Percentiles rank a stretch among this genome's conserved stretches.
Conservation (phyloP, 2,113 vertebrate genomes). For the Apaloderma vittatum region DNA sequence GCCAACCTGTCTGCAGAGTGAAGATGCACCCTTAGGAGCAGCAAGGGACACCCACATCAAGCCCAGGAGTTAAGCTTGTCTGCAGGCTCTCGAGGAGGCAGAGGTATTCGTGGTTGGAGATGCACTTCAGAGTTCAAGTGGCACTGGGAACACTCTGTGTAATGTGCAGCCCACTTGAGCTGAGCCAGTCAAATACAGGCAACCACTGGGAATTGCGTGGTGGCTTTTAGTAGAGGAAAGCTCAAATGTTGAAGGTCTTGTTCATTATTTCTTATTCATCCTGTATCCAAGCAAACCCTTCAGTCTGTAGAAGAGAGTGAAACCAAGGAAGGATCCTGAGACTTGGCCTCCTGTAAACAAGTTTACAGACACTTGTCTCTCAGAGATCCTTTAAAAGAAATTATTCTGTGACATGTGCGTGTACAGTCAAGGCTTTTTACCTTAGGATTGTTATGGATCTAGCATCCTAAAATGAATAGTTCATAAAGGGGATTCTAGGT, state of each 20-base stretch:
- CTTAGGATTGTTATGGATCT: neutral
- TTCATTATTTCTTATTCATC: neutral
- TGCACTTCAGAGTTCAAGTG: conserved; percentile 54
- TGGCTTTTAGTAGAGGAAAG: neutral
- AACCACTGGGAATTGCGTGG: neutral
- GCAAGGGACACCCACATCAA: neutral
- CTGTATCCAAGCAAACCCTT: neutral
- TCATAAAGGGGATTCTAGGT: neutral
- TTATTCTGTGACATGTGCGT: neutral
- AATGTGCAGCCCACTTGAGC: conserved; percentile 45
- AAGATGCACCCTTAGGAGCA: neutral
- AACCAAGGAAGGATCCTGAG: conserved; percentile 1
- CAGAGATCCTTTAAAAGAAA: neutral
- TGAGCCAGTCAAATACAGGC: neutral
- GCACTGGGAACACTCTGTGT: conserved; percentile 15
- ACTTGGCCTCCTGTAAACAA: neutral
- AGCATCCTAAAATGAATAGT: conserved; percentile 11
- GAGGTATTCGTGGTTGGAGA: conserved; percentile 12
- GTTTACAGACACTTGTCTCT: neutral
- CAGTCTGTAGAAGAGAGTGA: neutral
- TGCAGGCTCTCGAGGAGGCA: neutral
- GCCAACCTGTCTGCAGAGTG: neutral
- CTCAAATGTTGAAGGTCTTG: neutral
- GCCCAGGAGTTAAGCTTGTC: neutral
- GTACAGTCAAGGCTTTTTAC: neutral